A percentile compares a stretch with the other conserved stretches of the same genome.
Evolutionary conservation across 1,140 invertebrate species (phyloP).

Genomic region (Planococcus citri): DNA sequence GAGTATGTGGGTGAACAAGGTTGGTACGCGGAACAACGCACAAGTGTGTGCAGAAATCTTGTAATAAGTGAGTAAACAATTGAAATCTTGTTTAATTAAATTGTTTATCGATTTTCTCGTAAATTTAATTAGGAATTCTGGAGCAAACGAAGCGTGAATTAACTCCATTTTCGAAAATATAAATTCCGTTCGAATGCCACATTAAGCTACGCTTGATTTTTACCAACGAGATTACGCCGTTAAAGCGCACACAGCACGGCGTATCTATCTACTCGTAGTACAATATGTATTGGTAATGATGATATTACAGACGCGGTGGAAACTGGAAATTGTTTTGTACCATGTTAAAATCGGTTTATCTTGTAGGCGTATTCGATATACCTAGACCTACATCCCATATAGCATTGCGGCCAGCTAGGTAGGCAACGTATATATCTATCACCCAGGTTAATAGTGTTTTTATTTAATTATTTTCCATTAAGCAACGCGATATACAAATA

Average conservation of each 20-base stretch:
- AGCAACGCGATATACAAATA: neutral
- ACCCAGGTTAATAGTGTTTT: neutral
- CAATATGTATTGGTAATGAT: too few relatives aligned
- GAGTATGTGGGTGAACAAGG: too few relatives aligned
- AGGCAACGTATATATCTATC: too few relatives aligned
- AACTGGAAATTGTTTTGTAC: neutral
- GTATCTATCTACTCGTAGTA: too few relatives aligned
- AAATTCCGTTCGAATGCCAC: neutral
- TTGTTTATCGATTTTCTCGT: neutral
- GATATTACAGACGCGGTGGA: neutral
- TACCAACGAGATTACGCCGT: neutral
- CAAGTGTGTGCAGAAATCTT: neutral
- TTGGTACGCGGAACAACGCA: too few relatives aligned
- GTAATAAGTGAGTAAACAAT: neutral
- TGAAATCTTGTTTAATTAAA: slow-evolving; percentile 8
- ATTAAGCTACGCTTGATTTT: neutral
- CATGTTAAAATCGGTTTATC: neutral
- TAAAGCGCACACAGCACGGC: too few relatives aligned
- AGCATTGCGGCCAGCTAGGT: too few relatives aligned
- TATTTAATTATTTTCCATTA: slow-evolving; percentile 5
- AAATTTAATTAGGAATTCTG: neutral
- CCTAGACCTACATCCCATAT: too few relatives aligned
- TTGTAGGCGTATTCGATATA: too few relatives aligned
- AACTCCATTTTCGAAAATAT: neutral
- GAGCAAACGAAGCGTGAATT: neutral